Base-by-base conservation (phyloP, 2,888 invertebrate species). In the Drosophila sordidapex region DNA sequence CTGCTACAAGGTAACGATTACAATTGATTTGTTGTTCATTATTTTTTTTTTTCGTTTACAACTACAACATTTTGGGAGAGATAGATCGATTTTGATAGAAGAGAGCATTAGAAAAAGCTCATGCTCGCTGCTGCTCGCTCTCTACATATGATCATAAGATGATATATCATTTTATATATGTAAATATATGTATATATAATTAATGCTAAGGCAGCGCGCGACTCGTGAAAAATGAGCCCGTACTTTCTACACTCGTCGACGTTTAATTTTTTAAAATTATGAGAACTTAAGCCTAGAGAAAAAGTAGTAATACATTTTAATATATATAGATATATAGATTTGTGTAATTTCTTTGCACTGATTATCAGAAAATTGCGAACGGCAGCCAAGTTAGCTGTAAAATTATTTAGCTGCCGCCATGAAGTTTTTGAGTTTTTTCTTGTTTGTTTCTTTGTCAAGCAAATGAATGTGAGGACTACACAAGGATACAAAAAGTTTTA, bases 231-330 rank as follows among this genome's bases (percentile, higher is more conserved):
- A 70, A 56, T 33, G 54, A 74, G 52, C 56, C 58, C 82, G 66
- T 78, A 59, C 77, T 77, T 74, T 81, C 76, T 81, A 81, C 79
- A 25, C 46, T 46, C 27, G 15, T 25, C 46, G 25, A 74, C 68
- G 66, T 13, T 63, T 73, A n/a, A 69, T 76, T 56, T 36, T 21
- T 81, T 76, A 70, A 82, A 74, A 72, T 69, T 86, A 88, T 74
- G 76, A 81, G 77, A 88, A 78, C 85, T 86, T 86, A 86, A 82
- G 51, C 78, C 86, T 86, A 86, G 70, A 74, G 82, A 83, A 86
- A 81, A 81, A 64, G 38, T 80, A 68, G 69, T 85, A 85, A 88
- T 86, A 86, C 85, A 83, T 70, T 70, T 74, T 46, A 61, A 64
- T 70, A 46, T 52, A 51, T 52, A 33, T 54, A 54, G 18, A 56